Base-by-base conservation (phyloP, 1,140 invertebrate genomes). In the Lepidurus apus region DNA sequence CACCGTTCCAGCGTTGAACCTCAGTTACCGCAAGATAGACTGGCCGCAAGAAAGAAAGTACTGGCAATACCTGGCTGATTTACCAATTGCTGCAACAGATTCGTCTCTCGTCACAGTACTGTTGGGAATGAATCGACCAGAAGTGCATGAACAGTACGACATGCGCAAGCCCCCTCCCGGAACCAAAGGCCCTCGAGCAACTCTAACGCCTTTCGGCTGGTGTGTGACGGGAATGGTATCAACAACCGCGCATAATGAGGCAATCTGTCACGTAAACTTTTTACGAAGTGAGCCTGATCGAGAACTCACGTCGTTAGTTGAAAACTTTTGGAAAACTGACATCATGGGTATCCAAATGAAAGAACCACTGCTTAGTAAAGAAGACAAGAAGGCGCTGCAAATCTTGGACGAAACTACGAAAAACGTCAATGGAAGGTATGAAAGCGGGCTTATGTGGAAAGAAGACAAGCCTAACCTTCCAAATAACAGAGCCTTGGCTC, bases 181-280 rank as follows among this genome's bases (percentile, higher is more conserved):
- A 73, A 9, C 42, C 1, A 34, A 43, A 73, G 77, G 44, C n/a
- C 77, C 77, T 9, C 42, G 53, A 13, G 77, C 44, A 7, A 17
- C 74, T 1, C 9, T 65, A 21, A 78, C 77, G 17, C 77, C 44
- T 43, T 78, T 78, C 43, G 77, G 77, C 17, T 78, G 45, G 45
- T 78, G 47, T n/a, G 17, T 74, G 1, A 10, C 45, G 45, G 45
- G 45, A 47, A 47, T 17, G 8, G 1, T 47, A 47, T 2, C 45
- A 17, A 47, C 45, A 47, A 47, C 45, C 45, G 45, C 45, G 1
- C 45, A 47, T 9, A 47, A 47, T 17, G 45, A 47, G 1, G 45
- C 45, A 47, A 47, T 47, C 17, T 47, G 45, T 47, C 45, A 47
- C 1, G 45, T 47, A 17, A 47, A 47, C 45, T 17, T 47, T 47